Percentiles rank a stretch among this genome's conserved stretches.
These are phyloP conservation scores for Pangasius mekongensis DNA, from an alignment of 2,797 vertebrate species.

Conservation along the genomic window DNA sequence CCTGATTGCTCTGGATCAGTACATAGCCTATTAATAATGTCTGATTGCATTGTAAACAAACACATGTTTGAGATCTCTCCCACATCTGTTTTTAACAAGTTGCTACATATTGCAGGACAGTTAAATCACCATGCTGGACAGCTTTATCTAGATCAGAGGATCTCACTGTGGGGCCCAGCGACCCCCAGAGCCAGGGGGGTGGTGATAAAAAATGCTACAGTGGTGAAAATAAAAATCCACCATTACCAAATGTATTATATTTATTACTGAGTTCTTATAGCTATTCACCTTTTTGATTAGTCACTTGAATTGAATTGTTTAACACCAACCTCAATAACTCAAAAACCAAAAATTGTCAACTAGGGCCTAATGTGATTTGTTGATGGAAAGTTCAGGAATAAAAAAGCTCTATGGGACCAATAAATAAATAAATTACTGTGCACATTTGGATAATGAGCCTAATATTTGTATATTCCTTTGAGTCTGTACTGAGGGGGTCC, in stretches of 20 bases:
- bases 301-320: not conserved
- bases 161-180: not conserved
- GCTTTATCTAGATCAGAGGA: not conserved
- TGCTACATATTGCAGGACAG: not conserved
- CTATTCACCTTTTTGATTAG: not conserved
- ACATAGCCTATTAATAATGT: not conserved
- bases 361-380: not conserved
- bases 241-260: not conserved
- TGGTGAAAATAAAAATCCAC: not conserved
- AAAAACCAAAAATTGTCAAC: not conserved
- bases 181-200: not conserved
- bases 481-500: not conserved
- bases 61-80: not conserved
- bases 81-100: not conserved
- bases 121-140: not conserved
- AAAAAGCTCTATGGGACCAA: not conserved
- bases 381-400: not conserved
- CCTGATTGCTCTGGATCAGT: not conserved
- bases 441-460: not conserved
- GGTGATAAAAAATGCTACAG: not conserved
- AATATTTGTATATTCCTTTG: not conserved
- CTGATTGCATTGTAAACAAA: not conserved
- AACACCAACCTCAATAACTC: not conserved
- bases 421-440: not conserved
- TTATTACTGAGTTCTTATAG: not conserved